These are phyloP conservation scores for Hippocampus kuda DNA, from an alignment of 2,797 vertebrate species.

Conservation along the genomic window DNA sequence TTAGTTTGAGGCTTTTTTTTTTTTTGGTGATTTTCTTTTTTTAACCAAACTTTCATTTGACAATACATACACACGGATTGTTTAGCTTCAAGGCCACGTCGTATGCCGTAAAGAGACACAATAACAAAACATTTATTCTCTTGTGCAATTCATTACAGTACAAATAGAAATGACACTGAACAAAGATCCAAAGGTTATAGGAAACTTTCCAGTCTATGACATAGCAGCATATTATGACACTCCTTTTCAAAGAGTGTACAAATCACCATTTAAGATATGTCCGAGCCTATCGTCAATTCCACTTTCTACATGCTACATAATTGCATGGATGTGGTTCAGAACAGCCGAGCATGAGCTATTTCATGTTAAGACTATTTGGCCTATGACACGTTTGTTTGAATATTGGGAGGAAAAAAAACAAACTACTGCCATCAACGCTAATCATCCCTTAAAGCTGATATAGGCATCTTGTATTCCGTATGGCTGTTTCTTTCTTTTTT, in stretches of 20 bases:
- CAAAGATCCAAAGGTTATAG: conserved; percentile 46
- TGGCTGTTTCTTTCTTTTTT: conserved; percentile 38
- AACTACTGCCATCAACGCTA: conserved; percentile 36
- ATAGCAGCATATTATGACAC: conserved; percentile 66
- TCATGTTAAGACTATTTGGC: conserved; percentile 41
- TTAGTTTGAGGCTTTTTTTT: neutral
- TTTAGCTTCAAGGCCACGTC: neutral
- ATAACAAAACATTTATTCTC: conserved; percentile 56
- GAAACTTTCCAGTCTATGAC: conserved; percentile 60
- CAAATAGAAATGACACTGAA: conserved; percentile 45
- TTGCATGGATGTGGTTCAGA: conserved; percentile 49
- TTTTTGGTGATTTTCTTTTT: neutral
- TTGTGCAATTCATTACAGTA: conserved; percentile 64
- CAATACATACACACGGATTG: neutral
- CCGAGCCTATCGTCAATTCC: conserved; percentile 24
- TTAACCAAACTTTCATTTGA: neutral
- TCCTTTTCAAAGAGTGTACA: conserved; percentile 34
- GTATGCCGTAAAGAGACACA: conserved; percentile 13
- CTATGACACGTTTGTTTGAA: conserved; percentile 44
- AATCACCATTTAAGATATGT: conserved; percentile 48
- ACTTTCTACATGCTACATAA: conserved; percentile 34
- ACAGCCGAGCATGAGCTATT: conserved; percentile 31
- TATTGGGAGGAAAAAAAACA: conserved; percentile 2
- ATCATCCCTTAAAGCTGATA: conserved; percentile 56
- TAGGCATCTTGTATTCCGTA: conserved; percentile 26